Evolutionary conservation across 2,888 invertebrate genomes (phyloP), one percentile per base, ranked within the genome.

Genomic region (Sisyra terminalis): DNA sequence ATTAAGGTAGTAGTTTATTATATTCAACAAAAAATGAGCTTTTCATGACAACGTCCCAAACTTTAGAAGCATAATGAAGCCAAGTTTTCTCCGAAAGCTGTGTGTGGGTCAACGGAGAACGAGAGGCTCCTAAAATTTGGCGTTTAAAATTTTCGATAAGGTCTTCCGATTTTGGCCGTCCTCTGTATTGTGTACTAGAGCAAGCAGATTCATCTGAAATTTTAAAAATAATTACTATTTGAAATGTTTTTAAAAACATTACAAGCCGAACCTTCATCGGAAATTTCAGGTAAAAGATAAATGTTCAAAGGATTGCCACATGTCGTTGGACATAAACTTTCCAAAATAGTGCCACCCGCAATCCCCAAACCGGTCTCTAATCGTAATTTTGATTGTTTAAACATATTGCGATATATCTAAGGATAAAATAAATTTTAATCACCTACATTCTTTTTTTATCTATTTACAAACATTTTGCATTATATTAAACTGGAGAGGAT

Each of bases 11-110:
- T 47, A 87, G 67, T 58, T 87, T 70, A 51, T 81, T 83, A 57
- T 88, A 88, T 58, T 89, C 88, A 50, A 82, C 73, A 55, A 85
- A 84, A 54, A 87, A 75, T 35, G 79, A 77, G 55, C 84, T 86
- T 54, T 87, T 88, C 53, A 79, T 81, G 40, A 88, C 79, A 34
- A 77, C 77, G 50, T 89, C 88, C 83, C 86, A 85, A 1, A 82
- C 80, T 60, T 83, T 82, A 36, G 71, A 73, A 55, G 83, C 81
- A 61, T 82, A 87, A 49, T 83, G 78, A 55, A 81, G 75, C 88
- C 88, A 88, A 51, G 80, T 82, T 56, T 76, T 80, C 57, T 88
- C 88, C 0, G 82, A 78, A 11, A 86, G 63, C 46, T 75, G 71
- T 6, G 79, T 71, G 49, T 80, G 80, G 1, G 82, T 81, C 49